Base-by-base conservation (phyloP, 2,113 vertebrate genomes). In the Solea solea region DNA sequence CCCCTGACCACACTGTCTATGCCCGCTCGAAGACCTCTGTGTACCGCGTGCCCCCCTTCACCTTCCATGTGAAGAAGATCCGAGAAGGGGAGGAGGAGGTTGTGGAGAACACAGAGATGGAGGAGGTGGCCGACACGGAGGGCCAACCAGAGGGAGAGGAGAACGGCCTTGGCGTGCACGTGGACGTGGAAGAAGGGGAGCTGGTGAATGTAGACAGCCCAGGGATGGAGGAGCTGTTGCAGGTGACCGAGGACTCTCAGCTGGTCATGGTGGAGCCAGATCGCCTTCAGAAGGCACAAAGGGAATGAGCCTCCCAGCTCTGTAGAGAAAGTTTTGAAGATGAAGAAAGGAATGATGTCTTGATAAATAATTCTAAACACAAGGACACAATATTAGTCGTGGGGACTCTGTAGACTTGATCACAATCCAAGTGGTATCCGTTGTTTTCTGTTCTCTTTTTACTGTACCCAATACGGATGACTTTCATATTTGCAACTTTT, bases 51-150 rank as follows among this genome's bases (percentile, higher is more conserved):
- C 97, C 97, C 0, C 98, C 98, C 4, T 99, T 99, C 88, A 99
- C 98, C 68, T 99, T 99, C 91, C 95, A 97, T 0, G 98, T 99
- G 51, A 99, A 99, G 95, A 99, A 99, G 91, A 95, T 98, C 88
- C 92, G 98, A 51, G 96, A 96, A 58, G 98, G 97, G 0, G 93
- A 95, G 82, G 94, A 93, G 68, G 94, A 93, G 68, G 97, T 97
- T 77, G 89, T 95, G 81, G 93, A 95, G 70, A 94, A 94, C 85
- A 95, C 94, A 0, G 96, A 97, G 91, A 94, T 96, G 93, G 94
- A 95, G 85, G 95, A 96, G 67, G 96, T 95, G 50, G 91, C 91
- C 1, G 92, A 95, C 16, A 92, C 92, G 0, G 86, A 76, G 25
- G 94, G 89, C 69, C 95, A 94, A 0, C 94, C 94, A 62, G 94